Conservation (phyloP, 2,113 vertebrate species). For the Seriola rivoliana region DNA sequence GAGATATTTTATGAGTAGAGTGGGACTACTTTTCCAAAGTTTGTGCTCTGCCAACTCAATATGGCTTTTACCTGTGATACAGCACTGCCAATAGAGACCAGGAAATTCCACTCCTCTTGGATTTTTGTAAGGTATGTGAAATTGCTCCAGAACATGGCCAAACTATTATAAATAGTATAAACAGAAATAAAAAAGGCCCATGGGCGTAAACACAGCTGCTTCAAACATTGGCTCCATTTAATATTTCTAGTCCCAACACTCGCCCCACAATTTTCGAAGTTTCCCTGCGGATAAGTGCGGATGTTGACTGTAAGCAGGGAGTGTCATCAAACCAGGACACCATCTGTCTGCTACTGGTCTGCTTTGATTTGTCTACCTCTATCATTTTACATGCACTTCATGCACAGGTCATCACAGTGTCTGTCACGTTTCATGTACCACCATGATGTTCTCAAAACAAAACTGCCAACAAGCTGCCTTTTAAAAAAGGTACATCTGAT, state of each 20-base stretch:
- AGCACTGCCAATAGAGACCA: constrained; percentile 20
- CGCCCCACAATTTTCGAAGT: not conserved
- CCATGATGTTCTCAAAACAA: constrained; percentile 30
- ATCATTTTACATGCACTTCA: not conserved
- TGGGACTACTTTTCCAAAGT: constrained; percentile 6
- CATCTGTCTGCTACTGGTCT: constrained; percentile 5
- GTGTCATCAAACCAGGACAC: not conserved
- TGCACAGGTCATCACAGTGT: not conserved
- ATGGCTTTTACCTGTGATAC: constrained; percentile 33
- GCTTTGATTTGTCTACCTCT: constrained; percentile 6
- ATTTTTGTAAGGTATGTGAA: constrained; percentile 46
- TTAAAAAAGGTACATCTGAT: constrained; percentile 25
- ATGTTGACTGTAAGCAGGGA: not conserved
- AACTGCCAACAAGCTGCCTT: constrained; percentile 3
- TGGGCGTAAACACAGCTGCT: not conserved
- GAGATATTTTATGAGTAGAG: constrained; percentile 1
- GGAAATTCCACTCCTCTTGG: constrained; percentile 55
- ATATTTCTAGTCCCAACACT: not conserved
- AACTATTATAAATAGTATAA: not conserved
- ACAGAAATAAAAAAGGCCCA: not conserved
- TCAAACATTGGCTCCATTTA: not conserved
- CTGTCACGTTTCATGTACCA: constrained; percentile 36
- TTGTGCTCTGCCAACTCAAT: constrained; percentile 16
- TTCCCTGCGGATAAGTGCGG: not conserved
- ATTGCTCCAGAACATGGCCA: constrained; percentile 12